Evolutionary conservation across 2,888 invertebrate species (phyloP), one percentile per base, ranked within the genome.

Genomic region (Drosophila testacea): DNA sequence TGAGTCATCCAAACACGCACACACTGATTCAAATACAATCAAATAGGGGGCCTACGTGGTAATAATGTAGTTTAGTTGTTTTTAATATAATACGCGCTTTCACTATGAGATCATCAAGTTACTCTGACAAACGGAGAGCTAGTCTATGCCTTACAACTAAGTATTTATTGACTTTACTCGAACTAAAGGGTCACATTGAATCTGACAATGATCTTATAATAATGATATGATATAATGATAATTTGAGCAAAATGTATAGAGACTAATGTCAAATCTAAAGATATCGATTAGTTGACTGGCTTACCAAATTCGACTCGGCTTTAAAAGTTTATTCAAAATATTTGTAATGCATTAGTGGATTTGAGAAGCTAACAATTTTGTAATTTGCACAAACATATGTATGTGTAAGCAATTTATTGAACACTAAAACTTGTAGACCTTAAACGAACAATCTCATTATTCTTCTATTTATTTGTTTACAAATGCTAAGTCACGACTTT

Each of bases 1-100:
- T 92, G 74, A 89, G 87, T 88, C 81, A 69, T 0, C 16, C 13
- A n/a, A 28, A n/a, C 11, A 34, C 44, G n/a, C 46, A n/a, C 22
- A 42, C 16, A 41, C 28, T 50, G 6, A 28, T 22, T 16, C 10
- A 41, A 10, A 0, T 51, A 52, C 5, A 36, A 28, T 56, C 36
- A 10, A 34, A 44, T 10, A n/a, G 30, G 30, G 1, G 22, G 38
- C 10, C 39, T 55, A 56, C 62, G 57, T 63, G 47, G 16, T 48
- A 63, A 56, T 63, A 13, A 34, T 48, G 32, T 38, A 13, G 36
- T 36, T 48, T 48, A 48, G 38, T 55, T 16, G 44, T 30, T 22
- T 22, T 22, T 47, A 38, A 46, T 59, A 13, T 50, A 46, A 48
- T 63, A 41, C 46, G 42, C 7, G 46, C 44, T 59, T 51, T 51